Evolutionary conservation across 1,140 invertebrate species (phyloP), one percentile per base, ranked within the genome.

Genomic region (Zaprionus kolodkinae): DNA sequence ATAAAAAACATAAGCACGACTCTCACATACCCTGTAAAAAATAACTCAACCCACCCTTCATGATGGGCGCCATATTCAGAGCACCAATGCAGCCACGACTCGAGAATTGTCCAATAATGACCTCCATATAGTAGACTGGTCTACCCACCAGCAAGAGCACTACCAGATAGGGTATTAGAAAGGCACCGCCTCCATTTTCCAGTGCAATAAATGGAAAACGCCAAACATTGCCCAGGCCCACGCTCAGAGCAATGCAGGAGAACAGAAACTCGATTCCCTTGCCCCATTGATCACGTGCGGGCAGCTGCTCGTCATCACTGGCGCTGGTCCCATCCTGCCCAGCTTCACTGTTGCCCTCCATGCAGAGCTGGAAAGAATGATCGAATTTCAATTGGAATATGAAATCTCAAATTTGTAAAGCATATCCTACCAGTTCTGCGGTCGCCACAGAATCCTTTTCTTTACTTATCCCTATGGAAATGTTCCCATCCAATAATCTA

Each of bases 151-250:
- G 92, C 3, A 97, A 82, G 56, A 98, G 93, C 45, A 97, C 95
- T 35, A 97, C 94, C 11, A 96, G 93, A 83, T 97, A 97, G 0
- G 96, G 96, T 60, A 97, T 95, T 0, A 97, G 91, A 85, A 97
- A 97, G 0, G 95, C 95, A 0, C 96, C 96, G 33, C 96, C 96
- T 6, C 96, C 96, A 88, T 97, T 96, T 64, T 95, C 94, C 86
- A 96, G 95, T 12, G 95, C 96, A 2, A 95, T 95, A 79, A 96
- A 97, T 0, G 96, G 96, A 93, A 97, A 97, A 48, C 93, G 81
- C 97, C 97, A 97, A 17, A 97, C 95, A 91, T 97, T 97, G 3
- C 97, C 97, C 11, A 97, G 93, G 1, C 96, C 97, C n/a, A 97
- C 96, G 1, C 96, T 97, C 88, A 97, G 95, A 6, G 96, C 96